These are phyloP conservation scores for Bombus huntii DNA, from an alignment of 1,140 invertebrate genomes.

Conservation along the genomic window DNA sequence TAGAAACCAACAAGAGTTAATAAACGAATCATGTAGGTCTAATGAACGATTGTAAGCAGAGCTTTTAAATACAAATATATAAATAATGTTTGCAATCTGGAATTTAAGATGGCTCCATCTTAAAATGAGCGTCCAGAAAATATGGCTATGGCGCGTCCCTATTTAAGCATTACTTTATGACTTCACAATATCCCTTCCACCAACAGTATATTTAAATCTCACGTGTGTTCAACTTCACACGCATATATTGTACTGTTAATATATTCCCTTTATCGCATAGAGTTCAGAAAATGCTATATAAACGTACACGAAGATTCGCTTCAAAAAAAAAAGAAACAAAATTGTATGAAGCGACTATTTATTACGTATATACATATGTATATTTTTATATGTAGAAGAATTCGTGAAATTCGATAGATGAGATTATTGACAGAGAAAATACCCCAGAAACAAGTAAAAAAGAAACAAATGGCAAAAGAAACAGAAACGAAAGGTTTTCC, in stretches of 20 bases:
- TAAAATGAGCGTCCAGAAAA: background rate
- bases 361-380: constrained; percentile 29
- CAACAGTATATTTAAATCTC: background rate
- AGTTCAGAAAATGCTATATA: background rate
- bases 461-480: background rate
- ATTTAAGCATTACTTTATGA: background rate
- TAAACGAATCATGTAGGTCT: no score
- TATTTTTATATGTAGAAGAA: constrained; percentile 49
- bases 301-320: background rate
- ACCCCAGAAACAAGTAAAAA: no score
- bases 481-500: background rate
- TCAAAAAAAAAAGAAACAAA: background rate
- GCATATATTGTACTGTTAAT: background rate
- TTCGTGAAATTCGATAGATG: background rate
- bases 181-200: background rate
- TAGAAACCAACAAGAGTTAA: no score
- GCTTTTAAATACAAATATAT: background rate
- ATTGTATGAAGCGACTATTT: background rate
- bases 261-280: background rate
- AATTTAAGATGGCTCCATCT: background rate
- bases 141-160: background rate
- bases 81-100: background rate
- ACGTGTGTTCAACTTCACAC: background rate
- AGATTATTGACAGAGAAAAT: background rate
- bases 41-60: no score